Base-by-base conservation (phyloP, 2,888 invertebrate species). In the Helleia helle region DNA sequence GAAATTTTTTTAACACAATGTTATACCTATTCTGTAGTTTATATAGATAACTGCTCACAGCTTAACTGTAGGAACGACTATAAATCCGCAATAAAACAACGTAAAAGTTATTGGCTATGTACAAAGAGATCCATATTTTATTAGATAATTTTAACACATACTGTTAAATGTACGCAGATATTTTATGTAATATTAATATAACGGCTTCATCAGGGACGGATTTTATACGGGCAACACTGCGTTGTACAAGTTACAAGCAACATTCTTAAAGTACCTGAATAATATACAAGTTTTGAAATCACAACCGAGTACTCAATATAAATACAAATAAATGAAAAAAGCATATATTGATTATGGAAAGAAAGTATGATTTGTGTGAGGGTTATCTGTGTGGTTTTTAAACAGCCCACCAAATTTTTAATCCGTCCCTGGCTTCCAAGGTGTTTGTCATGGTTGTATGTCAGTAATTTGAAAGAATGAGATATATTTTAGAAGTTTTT, bases 71-170 rank as follows among this genome's bases (percentile, higher is more conserved):
- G n/a, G n/a, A n/a, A n/a, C n/a, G n/a, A n/a, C n/a, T n/a, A n/a
- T n/a, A n/a, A n/a, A n/a, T n/a, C n/a, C n/a, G n/a, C n/a, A n/a
- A n/a, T n/a, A n/a, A n/a, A n/a, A n/a, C n/a, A n/a, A n/a, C n/a
- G n/a, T n/a, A n/a, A n/a, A 25, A 30, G n/a, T 12, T 34, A 17
- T 15, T 24, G 25, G 30, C 14, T 24, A 15, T 49, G 43, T 55
- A 54, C 55, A 58, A 58, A 56, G 65, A 57, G 58, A 50, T 50
- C 55, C 66, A 69, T 71, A 69, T 69, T 66, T 68, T 64, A 70
- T 66, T 70, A 71, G 57, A 58, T 64, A 52, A 60, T 64, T 61
- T 62, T 60, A 54, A 60, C 55, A 57, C 54, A 61, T 69, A 66
- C 62, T 59, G 59, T 62, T 69, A 62, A 60, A 57, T 65, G 60